These are phyloP conservation scores for Drosophila paulistorum DNA, from an alignment of 1,140 invertebrate genomes.

Conservation along the genomic window DNA sequence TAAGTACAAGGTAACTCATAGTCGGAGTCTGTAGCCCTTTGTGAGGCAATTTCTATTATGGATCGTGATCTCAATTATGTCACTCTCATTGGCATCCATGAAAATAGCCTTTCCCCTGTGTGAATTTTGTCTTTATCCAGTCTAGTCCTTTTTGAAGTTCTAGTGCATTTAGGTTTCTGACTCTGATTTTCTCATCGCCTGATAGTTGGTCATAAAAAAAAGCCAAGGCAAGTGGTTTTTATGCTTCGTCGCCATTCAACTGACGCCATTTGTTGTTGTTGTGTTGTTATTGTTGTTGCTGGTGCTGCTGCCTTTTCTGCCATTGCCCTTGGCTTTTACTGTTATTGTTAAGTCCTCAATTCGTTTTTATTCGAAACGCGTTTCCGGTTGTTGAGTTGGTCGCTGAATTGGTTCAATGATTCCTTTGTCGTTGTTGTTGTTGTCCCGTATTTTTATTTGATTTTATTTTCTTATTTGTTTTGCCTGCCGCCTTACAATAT, in stretches of 20 bases:
- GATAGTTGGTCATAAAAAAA: constrained; percentile 62
- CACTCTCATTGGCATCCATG: constrained; percentile 31
- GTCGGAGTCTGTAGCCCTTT: too few relatives aligned
- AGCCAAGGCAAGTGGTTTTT: constrained; percentile 70
- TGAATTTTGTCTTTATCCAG: background rate
- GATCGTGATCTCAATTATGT: constrained; percentile 60
- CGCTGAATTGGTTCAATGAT: constrained; percentile 81
- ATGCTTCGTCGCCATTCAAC: constrained; percentile 76
- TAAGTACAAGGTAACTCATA: too few relatives aligned
- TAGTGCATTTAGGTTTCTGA: constrained; percentile 48
- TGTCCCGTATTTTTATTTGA: constrained; percentile 45
- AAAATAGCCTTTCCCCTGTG: constrained; percentile 12
- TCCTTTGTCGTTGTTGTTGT: constrained; percentile 64
- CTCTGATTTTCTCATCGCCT: constrained; percentile 62
- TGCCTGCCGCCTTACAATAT: background rate
- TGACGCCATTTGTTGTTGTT: constrained; percentile 67
- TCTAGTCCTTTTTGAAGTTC: constrained; percentile 15
- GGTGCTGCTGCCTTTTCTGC: constrained; percentile 25
- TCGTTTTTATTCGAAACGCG: constrained; percentile 81
- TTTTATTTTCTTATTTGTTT: constrained; percentile 38
- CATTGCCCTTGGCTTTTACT: constrained; percentile 64
- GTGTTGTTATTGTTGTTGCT: constrained; percentile 22
- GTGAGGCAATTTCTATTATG: constrained; percentile 16
- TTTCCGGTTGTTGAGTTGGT: constrained; percentile 81
- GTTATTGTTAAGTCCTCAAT: constrained; percentile 77